These are phyloP conservation scores for Neoniphon sammara DNA, from an alignment of 2,797 vertebrate species.

Conservation along the genomic window DNA sequence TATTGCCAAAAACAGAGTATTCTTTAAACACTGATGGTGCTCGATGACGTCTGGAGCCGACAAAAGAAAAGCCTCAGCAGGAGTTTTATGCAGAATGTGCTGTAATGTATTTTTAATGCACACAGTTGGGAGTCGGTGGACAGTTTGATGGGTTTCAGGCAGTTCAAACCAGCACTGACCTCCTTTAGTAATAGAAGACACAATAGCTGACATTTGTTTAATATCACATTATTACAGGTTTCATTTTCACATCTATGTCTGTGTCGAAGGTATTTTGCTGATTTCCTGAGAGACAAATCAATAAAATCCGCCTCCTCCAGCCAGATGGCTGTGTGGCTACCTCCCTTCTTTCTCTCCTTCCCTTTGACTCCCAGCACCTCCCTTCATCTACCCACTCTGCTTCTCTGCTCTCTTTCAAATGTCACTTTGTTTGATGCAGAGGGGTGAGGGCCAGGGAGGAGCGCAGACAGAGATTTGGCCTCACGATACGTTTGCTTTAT, in stretches of 20 bases:
- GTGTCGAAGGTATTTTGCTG: constrained; percentile 58
- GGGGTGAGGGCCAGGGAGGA: constrained; percentile 59
- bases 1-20: background rate
- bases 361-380: constrained; percentile 60
- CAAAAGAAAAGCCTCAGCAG: background rate
- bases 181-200: constrained; percentile 27
- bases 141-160: constrained; percentile 45
- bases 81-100: constrained; percentile 3
- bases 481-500: constrained; percentile 71
- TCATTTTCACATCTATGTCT: constrained; percentile 41
- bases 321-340: constrained; percentile 68
- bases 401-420: constrained; percentile 81
- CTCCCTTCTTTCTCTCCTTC: constrained; percentile 40
- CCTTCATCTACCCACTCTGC: constrained; percentile 63
- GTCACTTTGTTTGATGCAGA: constrained; percentile 82
- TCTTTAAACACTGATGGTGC: background rate
- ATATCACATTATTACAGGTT: constrained; percentile 51
- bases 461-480: constrained; percentile 71
- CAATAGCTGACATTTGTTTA: constrained; percentile 64
- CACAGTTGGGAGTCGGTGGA: constrained; percentile 5
- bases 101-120: constrained; percentile 2
- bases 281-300: constrained; percentile 65
- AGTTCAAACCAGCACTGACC: constrained; percentile 21
- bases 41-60: background rate
- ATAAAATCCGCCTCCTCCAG: constrained; percentile 56